These are phyloP conservation scores for Ctenicera cuprea DNA, from an alignment of 2,888 invertebrate genomes.

Conservation along the genomic window DNA sequence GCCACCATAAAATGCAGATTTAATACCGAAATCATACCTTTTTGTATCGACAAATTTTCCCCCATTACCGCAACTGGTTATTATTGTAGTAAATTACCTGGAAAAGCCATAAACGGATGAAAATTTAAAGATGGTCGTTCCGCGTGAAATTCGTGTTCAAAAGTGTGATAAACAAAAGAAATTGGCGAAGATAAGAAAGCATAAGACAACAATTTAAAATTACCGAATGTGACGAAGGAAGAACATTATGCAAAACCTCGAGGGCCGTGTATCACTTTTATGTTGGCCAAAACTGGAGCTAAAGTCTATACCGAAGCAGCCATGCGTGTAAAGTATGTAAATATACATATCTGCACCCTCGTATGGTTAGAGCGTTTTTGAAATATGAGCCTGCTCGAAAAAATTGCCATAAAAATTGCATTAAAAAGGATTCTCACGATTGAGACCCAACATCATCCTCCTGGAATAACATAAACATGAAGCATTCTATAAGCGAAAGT, in stretches of 20 bases:
- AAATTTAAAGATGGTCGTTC: background rate
- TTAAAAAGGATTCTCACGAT: conserved; percentile 41
- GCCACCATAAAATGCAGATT: conserved; percentile 29
- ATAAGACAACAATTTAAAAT: conserved; percentile 50
- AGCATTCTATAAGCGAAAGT: no score
- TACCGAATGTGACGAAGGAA: conserved; percentile 50
- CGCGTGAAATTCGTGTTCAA: conserved; percentile 28
- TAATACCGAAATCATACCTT: background rate
- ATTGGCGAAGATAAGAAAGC: conserved; percentile 33
- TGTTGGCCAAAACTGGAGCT: conserved; percentile 66
- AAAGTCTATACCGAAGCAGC: conserved; percentile 65
- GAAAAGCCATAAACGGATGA: background rate
- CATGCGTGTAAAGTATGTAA: conserved; percentile 69
- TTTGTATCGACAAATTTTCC: background rate
- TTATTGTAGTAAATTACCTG: conserved; percentile 11
- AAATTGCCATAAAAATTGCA: conserved; percentile 49
- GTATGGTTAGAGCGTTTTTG: conserved; percentile 51
- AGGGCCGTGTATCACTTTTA: conserved; percentile 68
- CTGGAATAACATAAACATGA: background rate
- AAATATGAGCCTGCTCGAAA: conserved; percentile 50
- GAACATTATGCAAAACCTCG: conserved; percentile 64
- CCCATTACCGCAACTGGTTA: background rate
- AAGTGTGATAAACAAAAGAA: conserved; percentile 37
- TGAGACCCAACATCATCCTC: conserved; percentile 18
- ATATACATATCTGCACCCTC: conserved; percentile 65